A percentile compares a stretch with the other conserved stretches of the same genome.
phyloP scores from a whole-genome alignment of 2,888 invertebrate species.

The Microplitis manilae region DNA sequence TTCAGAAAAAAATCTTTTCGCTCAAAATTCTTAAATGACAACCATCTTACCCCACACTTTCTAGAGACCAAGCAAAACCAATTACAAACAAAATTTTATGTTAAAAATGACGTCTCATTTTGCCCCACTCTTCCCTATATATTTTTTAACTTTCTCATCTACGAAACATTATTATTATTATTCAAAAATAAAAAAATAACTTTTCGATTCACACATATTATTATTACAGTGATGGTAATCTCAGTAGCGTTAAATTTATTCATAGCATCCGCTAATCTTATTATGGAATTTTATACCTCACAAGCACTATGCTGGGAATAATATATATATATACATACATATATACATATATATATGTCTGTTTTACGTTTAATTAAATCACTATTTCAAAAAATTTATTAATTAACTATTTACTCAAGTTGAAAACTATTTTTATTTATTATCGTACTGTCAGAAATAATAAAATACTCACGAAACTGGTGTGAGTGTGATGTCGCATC shows the following conservation, averaged over 20 bases:
- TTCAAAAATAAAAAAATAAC: conserved; percentile 42
- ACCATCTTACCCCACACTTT: too few species aligned
- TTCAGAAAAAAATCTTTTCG: too few species aligned
- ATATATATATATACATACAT: conserved; percentile 22
- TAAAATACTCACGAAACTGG: background rate
- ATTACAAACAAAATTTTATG: too few species aligned
- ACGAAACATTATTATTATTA: too few species aligned
- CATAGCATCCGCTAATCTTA: conserved; percentile 67
- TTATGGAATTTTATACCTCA: conserved; percentile 65
- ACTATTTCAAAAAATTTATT: conserved; percentile 39
- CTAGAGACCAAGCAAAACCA: too few species aligned
- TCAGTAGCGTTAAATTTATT: conserved; percentile 67
- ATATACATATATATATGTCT: background rate
- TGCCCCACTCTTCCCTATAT: too few species aligned
- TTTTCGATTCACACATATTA: conserved; percentile 54
- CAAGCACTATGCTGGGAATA: conserved; percentile 46
- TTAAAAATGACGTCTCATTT: too few species aligned
- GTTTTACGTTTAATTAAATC: conserved; percentile 38
- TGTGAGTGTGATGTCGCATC: background rate
- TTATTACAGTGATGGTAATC: conserved; percentile 57
- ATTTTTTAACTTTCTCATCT: too few species aligned
- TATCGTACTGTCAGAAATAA: background rate
- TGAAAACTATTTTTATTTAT: background rate
- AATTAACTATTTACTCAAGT: background rate
- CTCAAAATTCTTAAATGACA: too few species aligned